phyloP scores from a whole-genome alignment of 2,888 invertebrate genomes.

The Lydus trimaculatus region DNA sequence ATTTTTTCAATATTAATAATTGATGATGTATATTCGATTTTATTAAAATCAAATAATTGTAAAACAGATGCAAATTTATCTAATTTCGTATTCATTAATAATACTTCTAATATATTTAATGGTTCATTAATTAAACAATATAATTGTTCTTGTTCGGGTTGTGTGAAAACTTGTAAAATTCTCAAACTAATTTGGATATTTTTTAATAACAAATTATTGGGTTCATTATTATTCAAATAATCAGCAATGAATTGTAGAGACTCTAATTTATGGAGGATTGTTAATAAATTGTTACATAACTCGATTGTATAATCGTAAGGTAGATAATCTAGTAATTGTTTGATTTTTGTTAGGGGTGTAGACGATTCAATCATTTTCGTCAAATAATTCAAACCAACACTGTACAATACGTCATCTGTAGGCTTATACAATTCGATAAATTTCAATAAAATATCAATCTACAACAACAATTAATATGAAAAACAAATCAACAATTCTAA shows the following conservation, averaged over 20 bases:
- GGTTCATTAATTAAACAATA: conserved; percentile 75
- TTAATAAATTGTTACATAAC: conserved; percentile 70
- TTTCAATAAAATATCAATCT: conserved; percentile 72
- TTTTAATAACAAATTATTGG: conserved; percentile 64
- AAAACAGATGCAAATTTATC: conserved; percentile 71
- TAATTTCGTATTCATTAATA: conserved; percentile 85
- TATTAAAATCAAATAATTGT: conserved; percentile 63
- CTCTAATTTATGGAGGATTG: conserved; percentile 68
- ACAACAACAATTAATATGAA: conserved; percentile 48
- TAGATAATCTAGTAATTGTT: conserved; percentile 67
- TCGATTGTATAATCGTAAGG: conserved; percentile 67
- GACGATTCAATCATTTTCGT: conserved; percentile 66
- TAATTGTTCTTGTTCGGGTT: conserved; percentile 66
- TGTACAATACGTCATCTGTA: conserved; percentile 63
- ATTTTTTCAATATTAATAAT: conserved; percentile 68
- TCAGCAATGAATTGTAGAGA: conserved; percentile 71
- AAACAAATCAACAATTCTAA: too few species aligned
- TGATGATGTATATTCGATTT: conserved; percentile 65
- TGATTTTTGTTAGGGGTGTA: conserved; percentile 59
- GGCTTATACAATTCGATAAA: conserved; percentile 73
- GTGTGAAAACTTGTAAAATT: conserved; percentile 70
- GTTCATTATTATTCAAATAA: conserved; percentile 64
- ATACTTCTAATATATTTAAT: conserved; percentile 80
- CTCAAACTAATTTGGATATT: conserved; percentile 73
- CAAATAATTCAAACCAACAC: conserved; percentile 64